Evolutionary conservation across 2,113 vertebrate species (phyloP), one percentile per base, ranked within the genome.

Genomic region (Hucho hucho): DNA sequence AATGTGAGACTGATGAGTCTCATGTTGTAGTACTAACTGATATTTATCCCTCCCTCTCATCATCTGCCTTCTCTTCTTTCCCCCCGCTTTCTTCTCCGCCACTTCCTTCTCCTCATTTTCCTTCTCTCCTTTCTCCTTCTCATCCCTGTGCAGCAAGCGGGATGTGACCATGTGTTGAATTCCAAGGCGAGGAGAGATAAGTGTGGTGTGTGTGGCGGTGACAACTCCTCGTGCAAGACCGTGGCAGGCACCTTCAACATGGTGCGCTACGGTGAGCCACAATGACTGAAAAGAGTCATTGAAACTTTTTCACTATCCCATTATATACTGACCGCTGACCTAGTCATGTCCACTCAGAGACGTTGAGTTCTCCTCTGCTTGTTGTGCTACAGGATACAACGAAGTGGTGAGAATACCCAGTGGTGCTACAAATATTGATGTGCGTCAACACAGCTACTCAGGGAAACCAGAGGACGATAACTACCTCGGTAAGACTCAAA

Each of bases 161-260:
- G 98, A 93, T 99, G 98, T 9, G 97, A 99, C 93, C 97, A 98
- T 69, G 94, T 99, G 78, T 89, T 99, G 85, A 98, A 99, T 92
- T 99, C 98, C 73, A 99, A 99, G 92, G 97, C 97, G 80, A 95
- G 98, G 88, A 95, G 95, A 93, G 98, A 99, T 94, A 99, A 98
- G 88, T 99, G 98, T 82, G 98, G 98, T 2, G 95, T 99, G 82
- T 99, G 98, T 53, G 98, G 98, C 76, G 98, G 98, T 1, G 97
- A 99, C 91, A 99, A 99, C 90, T 99, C 98, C 72, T 99, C 98
- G 14, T 99, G 98, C 92, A 98, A 95, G 93, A 96, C 97, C 7
- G 93, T 99, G 72, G 95, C 95, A 68, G 96, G 94, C 81, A 98
- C 96, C 68, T 97, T 96, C 89, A 98, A 96, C 91, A 95, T 91